A percentile compares a stretch with the other conserved stretches of the same genome.
These are phyloP conservation scores for Protobothrops mucrosquamatus DNA, from an alignment of 2,113 vertebrate genomes.

Conservation along the genomic window DNA sequence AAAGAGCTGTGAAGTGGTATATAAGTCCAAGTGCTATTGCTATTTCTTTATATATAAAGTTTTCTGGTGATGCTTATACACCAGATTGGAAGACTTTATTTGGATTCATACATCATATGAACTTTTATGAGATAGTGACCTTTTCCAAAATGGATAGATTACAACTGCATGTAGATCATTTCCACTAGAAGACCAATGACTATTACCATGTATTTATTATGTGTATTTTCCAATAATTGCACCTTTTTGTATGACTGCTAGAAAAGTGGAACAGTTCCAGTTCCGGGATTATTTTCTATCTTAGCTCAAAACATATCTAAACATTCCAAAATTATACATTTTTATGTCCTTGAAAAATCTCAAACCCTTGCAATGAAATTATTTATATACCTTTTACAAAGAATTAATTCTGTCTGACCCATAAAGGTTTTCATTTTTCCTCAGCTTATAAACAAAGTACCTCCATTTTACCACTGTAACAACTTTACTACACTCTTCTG, in stretches of 20 bases:
- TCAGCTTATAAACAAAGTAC: background rate
- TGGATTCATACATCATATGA: background rate
- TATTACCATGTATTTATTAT: background rate
- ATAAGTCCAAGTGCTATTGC: background rate
- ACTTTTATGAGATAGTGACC: background rate
- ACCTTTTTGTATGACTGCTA: background rate
- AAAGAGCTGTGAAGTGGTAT: background rate
- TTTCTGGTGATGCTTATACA: background rate
- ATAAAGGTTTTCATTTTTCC: background rate
- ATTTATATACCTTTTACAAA: conserved; percentile 11
- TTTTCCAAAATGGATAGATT: background rate
- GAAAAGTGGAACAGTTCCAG: background rate
- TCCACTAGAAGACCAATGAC: background rate
- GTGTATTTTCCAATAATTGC: background rate
- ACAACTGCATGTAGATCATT: background rate
- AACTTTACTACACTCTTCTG: background rate
- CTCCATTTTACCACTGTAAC: background rate
- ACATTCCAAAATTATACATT: background rate
- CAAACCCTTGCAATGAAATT: background rate
- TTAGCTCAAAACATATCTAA: background rate
- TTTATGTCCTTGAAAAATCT: background rate
- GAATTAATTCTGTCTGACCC: background rate
- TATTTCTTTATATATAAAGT: background rate
- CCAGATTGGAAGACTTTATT: background rate
- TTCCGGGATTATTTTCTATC: background rate